Percentiles rank a stretch among this genome's conserved stretches.
Conservation (phyloP, 2,888 invertebrate species). For the Quadroppia sp. region DNA sequence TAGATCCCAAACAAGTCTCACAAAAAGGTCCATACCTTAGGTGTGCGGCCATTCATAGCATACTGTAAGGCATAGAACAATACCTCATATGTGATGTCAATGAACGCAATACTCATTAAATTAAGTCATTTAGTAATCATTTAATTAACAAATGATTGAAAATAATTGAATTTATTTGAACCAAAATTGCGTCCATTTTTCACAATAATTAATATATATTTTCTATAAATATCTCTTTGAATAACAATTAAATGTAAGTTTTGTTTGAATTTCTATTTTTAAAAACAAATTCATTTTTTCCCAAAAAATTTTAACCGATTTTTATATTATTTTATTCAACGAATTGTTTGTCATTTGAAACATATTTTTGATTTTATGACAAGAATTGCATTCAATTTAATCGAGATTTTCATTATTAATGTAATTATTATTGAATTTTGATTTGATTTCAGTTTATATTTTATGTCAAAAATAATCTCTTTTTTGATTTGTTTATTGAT, state of each 20-base stretch:
- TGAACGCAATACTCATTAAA: constrained; percentile 14
- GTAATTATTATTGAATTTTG: not conserved
- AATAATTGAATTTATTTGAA: not conserved
- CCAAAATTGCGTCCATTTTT: not conserved
- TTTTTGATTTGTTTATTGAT: not conserved
- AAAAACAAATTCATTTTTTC: too few relatives aligned
- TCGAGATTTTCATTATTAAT: not conserved
- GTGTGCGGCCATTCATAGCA: too few relatives aligned
- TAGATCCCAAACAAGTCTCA: too few relatives aligned
- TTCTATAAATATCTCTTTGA: not conserved
- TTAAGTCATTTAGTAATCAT: constrained; percentile 4
- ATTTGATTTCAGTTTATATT: not conserved
- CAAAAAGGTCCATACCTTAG: too few relatives aligned
- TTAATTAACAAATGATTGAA: not conserved
- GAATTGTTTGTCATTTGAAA: too few relatives aligned
- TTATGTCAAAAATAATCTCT: not conserved
- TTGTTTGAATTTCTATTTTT: not conserved
- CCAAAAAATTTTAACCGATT: too few relatives aligned
- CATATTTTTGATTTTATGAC: not conserved
- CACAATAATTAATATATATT: not conserved
- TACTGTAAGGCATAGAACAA: not conserved
- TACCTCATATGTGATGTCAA: not conserved
- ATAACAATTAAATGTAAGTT: not conserved
- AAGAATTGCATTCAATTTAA: not conserved
- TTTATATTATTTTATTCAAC: too few relatives aligned